Evolutionary conservation across 2,113 vertebrate species (phyloP), one percentile per base, ranked within the genome.

Genomic region (Ictalurus punctatus): DNA sequence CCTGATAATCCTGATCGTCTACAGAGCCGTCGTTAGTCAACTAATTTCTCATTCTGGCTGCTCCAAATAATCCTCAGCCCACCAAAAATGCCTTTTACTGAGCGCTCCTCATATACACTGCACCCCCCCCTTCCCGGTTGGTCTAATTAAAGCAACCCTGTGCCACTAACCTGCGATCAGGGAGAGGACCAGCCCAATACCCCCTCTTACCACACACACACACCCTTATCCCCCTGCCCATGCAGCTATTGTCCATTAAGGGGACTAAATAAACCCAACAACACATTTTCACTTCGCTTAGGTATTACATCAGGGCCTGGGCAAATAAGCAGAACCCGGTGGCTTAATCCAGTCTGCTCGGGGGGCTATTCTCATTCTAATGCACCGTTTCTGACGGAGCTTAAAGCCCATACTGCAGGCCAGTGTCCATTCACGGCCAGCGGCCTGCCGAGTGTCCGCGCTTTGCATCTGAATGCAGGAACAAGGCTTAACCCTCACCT

Each of bases 141-240:
- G 95, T 94, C 95, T 96, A 96, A 97, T 96, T 96, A 96, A 96
- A 95, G 95, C 94, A 94, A 95, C 95, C 94, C 93, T 86, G 91
- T 94, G 92, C 94, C 95, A 94, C 94, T 95, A 94, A 95, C 94
- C 94, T 94, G 94, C 79, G 71, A 92, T 95, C 93, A 84, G 93
- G 93, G 93, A 93, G 92, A 92, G 93, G 94, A 93, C 89, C 91
- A 84, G 92, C 90, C 91, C 88, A 84, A 86, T 89, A 89, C 89
- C 90, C 92, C 89, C 92, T 94, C 8, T 81, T 12, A n/a, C 52
- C 78, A 52, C 74, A 48, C 40, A 76, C 67, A 73, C 74, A 48
- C 76, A 34, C 82, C 88, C 90, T 92, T 94, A 13, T 34, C 27
- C 83, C 86, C 87, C 93, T 94, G 34, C 40, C 74, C 76, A 81